These are phyloP conservation scores for Ifrita kowaldi DNA, from an alignment of 2,113 vertebrate species.

Conservation along the genomic window DNA sequence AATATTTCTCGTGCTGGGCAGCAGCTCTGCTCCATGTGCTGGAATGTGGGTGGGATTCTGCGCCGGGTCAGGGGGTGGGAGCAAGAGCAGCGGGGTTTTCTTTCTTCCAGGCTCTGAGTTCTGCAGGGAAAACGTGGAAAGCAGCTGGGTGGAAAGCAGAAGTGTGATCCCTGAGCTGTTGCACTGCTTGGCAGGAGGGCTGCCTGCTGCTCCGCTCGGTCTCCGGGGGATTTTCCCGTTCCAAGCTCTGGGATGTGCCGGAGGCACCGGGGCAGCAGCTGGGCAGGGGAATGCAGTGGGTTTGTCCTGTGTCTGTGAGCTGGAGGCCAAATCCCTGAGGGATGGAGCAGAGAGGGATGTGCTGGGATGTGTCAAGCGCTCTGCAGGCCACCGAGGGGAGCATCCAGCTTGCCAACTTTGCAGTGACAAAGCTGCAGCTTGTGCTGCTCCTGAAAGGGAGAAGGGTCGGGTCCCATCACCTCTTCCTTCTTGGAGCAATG, in stretches of 20 bases:
- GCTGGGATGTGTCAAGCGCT: accelerated
- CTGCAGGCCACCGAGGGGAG: neutral
- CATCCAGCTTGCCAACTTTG: neutral
- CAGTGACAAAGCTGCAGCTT: neutral
- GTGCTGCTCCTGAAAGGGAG: neutral
- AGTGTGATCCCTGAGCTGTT: neutral
- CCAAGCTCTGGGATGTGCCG: neutral
- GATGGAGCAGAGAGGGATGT: neutral
- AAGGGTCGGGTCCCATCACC: neutral
- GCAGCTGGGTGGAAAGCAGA: neutral
- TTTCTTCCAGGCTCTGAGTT: neutral
- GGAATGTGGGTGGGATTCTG: slow-evolving; percentile 39
- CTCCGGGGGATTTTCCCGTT: neutral
- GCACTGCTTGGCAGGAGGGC: neutral
- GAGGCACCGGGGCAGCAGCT: neutral
- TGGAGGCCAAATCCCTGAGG: neutral
- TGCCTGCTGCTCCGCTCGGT: neutral
- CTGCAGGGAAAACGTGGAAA: neutral
- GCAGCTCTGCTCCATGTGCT: slow-evolving; percentile 4
- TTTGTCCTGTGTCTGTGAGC: accelerated
- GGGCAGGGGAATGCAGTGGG: neutral
- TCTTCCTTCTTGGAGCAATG: neutral
- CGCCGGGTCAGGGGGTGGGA: neutral
- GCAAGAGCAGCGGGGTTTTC: neutral
- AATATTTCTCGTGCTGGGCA: slow-evolving; percentile 12